These are phyloP conservation scores for Apolygus lucorum DNA, from an alignment of 1,140 invertebrate species.

Conservation along the genomic window DNA sequence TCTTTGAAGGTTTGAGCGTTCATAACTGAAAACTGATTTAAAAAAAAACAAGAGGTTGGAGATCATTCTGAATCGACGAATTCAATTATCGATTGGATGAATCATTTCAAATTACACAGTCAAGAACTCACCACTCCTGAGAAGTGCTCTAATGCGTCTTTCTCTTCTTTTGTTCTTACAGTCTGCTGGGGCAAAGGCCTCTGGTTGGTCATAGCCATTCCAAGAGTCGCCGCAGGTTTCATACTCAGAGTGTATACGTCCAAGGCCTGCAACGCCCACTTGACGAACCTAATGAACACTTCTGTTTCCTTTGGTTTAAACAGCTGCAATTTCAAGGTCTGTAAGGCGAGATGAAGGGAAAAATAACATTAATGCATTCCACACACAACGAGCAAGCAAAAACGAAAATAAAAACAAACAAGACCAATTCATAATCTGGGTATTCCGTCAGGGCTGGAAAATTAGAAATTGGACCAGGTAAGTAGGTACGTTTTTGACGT, in stretches of 20 bases:
- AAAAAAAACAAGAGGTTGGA: too few relatives aligned
- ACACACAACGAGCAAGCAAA: not conserved
- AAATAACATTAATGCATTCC: constrained; percentile 3
- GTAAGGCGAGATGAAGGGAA: constrained; percentile 11
- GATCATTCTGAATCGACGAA: too few relatives aligned
- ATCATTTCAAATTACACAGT: too few relatives aligned
- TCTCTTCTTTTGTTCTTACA: constrained; percentile 89
- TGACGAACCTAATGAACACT: constrained; percentile 84
- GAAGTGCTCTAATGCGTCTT: constrained; percentile 93
- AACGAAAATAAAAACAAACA: constrained; percentile 3
- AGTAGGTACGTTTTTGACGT: too few relatives aligned
- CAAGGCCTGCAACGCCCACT: constrained; percentile 86
- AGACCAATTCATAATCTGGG: too few relatives aligned
- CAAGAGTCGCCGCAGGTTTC: constrained; percentile 39
- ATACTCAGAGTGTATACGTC: constrained; percentile 78
- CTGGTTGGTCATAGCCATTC: constrained; percentile 11
- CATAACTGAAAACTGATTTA: constrained; percentile 96
- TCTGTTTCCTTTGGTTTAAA: constrained; percentile 83
- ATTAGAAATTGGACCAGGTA: too few relatives aligned
- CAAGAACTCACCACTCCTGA: constrained; percentile 72
- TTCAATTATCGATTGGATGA: too few relatives aligned
- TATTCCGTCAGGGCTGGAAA: too few relatives aligned
- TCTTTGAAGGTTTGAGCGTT: constrained; percentile 91
- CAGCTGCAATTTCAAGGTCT: constrained; percentile 27
- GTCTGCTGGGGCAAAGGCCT: constrained; percentile 48